Percentiles rank a stretch among this genome's conserved stretches.
phyloP scores from a whole-genome alignment of 2,797 vertebrate genomes.

The Iguana delicatissima region DNA sequence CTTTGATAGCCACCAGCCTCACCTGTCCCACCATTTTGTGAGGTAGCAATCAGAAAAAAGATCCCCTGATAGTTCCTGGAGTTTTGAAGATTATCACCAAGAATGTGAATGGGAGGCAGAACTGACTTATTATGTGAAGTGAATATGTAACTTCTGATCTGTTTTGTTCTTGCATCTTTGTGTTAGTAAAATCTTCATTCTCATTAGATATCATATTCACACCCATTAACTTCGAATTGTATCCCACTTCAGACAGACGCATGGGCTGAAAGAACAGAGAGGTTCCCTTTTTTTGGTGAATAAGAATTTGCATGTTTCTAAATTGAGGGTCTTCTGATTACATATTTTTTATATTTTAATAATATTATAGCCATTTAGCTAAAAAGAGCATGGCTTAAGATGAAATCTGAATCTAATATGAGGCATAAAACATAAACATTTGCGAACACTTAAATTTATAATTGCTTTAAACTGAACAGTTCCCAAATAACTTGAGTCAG shows the following conservation, averaged over 20 bases:
- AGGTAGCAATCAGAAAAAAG: too few species aligned
- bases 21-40: too few species aligned
- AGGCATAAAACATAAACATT: not conserved
- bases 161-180: too few species aligned
- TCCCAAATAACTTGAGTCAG: not conserved
- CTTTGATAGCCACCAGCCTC: too few species aligned
- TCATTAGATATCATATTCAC: too few species aligned
- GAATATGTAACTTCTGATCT: too few species aligned
- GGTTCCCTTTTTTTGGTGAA: not conserved
- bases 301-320: not conserved
- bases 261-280: not conserved
- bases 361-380: not conserved
- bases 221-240: not conserved
- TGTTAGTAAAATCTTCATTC: too few species aligned
- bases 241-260: too few species aligned
- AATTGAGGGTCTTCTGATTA: not conserved
- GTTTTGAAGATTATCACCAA: too few species aligned
- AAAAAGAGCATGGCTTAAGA: not conserved
- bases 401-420: not conserved
- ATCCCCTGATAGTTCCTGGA: too few species aligned
- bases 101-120: too few species aligned
- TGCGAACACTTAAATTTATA: not conserved
- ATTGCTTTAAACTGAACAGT: not conserved
- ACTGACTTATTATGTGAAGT: too few species aligned
- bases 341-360: not conserved